phyloP scores from a whole-genome alignment of 1,140 invertebrate species.

The Dreissena rostriformis region DNA sequence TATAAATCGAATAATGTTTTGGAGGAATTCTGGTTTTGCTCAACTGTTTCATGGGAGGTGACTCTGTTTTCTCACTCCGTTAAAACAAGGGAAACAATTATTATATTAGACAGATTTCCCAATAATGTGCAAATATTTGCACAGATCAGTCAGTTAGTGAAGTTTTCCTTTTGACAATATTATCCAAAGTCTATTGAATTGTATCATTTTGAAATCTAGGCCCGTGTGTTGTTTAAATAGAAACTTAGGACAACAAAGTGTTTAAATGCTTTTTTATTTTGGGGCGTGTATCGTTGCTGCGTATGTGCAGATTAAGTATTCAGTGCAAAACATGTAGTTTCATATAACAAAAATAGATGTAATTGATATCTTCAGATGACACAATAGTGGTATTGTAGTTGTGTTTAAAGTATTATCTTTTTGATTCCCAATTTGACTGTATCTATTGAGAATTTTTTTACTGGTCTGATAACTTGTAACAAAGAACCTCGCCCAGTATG shows the following conservation, averaged over 20 bases:
- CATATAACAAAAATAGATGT: slow-evolving; percentile 33
- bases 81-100: no score
- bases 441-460: slow-evolving; percentile 40
- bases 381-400: background rate
- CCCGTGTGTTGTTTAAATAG: slow-evolving; percentile 42
- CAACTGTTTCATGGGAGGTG: background rate
- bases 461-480: slow-evolving; percentile 33
- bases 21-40: no score
- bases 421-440: slow-evolving; percentile 1
- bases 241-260: slow-evolving; percentile 22
- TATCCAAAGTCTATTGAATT: slow-evolving; percentile 18
- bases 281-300: slow-evolving; percentile 29
- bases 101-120: background rate
- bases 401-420: no score
- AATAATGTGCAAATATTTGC: slow-evolving; percentile 8
- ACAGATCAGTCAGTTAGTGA: slow-evolving; percentile 5
- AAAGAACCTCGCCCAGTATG: slow-evolving; percentile 5
- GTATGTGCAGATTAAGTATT: slow-evolving; percentile 23
- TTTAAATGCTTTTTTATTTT: slow-evolving; percentile 14
- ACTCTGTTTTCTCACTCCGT: background rate
- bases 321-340: slow-evolving; percentile 9
- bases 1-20: no score
- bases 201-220: slow-evolving; percentile 43
- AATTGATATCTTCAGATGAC: slow-evolving; percentile 37
- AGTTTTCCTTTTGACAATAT: slow-evolving; percentile 8